Evolutionary conservation across 1,140 invertebrate species (phyloP).

Genomic region (Oreohelix idahoensis): DNA sequence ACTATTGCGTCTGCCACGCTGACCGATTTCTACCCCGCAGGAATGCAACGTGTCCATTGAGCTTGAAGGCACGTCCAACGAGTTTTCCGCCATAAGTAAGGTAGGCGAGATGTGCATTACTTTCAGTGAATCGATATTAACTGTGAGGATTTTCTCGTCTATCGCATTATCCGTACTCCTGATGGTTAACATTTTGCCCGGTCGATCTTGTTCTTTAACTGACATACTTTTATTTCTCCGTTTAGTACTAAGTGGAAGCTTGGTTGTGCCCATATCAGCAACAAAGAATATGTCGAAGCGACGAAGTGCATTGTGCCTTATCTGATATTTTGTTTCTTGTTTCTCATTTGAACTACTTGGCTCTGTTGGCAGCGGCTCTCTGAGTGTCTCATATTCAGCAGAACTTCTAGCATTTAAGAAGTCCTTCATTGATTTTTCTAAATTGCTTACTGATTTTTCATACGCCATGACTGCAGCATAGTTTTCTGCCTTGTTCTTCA

Average conservation of each 20-base stretch:
- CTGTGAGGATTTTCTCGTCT: neutral
- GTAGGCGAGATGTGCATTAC: neutral
- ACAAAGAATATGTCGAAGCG: neutral
- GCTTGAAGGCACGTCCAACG: neutral
- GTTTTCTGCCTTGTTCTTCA: neutral
- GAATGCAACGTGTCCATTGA: neutral
- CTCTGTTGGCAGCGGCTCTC: neutral
- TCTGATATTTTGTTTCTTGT: neutral
- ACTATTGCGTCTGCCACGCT: neutral
- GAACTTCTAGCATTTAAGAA: neutral
- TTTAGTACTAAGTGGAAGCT: neutral
- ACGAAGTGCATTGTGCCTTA: neutral
- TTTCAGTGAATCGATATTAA: neutral
- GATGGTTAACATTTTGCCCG: neutral
- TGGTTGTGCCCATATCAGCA: neutral
- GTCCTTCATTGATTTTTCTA: neutral
- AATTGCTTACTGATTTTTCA: neutral
- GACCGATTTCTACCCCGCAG: neutral
- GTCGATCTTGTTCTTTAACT: neutral
- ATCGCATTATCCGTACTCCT: neutral
- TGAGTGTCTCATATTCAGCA: neutral
- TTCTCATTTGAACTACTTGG: neutral
- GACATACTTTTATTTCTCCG: neutral
- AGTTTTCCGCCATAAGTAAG: neutral
- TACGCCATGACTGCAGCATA: neutral